These are phyloP conservation scores for Rhaphigaster nebulosa DNA, from an alignment of 2,888 invertebrate genomes.

Conservation along the genomic window DNA sequence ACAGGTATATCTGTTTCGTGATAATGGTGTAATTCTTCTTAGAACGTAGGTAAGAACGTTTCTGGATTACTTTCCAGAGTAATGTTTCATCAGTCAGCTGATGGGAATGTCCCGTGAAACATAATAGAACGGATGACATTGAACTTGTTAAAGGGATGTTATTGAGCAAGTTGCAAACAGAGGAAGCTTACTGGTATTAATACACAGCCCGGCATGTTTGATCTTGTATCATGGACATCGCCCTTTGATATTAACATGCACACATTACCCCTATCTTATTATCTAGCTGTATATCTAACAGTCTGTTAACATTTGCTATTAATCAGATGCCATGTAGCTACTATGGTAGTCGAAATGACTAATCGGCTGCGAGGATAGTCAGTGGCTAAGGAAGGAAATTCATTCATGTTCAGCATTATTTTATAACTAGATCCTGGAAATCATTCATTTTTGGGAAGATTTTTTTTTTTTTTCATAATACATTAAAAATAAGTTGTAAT, in stretches of 20 bases:
- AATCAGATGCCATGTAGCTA: neutral
- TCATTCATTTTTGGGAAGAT: too few relatives aligned
- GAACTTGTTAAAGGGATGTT: neutral
- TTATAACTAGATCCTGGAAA: too few relatives aligned
- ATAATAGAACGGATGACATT: neutral
- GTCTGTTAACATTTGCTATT: neutral
- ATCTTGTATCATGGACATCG: neutral
- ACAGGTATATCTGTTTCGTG: too few relatives aligned
- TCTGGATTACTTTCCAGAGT: neutral
- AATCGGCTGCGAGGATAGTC: neutral
- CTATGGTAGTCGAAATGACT: neutral
- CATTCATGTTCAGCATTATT: neutral
- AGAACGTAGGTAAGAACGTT: neutral
- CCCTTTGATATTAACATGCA: conserved; percentile 28
- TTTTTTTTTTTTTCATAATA: too few relatives aligned
- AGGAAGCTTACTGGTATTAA: neutral
- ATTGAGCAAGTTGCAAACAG: neutral
- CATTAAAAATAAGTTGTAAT: too few relatives aligned
- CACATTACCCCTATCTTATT: conserved; percentile 12
- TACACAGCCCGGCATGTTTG: neutral
- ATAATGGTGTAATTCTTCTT: neutral
- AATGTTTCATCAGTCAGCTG: neutral
- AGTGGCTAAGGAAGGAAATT: neutral
- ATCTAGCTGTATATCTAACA: conserved; percentile 27
- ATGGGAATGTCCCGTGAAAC: fast-evolving